These are phyloP conservation scores for Manis pentadactyla DNA, from an alignment of 2,797 vertebrate genomes.

Conservation along the genomic window DNA sequence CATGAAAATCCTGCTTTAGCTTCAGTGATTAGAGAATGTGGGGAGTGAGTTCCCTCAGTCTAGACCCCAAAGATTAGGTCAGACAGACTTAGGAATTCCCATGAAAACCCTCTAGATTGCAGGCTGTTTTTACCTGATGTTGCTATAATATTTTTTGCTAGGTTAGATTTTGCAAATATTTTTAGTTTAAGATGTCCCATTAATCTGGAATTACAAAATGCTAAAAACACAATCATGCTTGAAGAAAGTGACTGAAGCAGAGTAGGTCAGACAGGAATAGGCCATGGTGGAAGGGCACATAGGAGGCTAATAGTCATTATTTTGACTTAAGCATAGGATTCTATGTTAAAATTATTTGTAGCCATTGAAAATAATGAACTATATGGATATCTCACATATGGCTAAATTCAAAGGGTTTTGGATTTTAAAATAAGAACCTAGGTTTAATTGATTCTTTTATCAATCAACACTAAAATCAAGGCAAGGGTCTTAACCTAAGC, in stretches of 20 bases:
- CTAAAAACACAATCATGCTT: not conserved
- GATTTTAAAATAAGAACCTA: constrained; percentile 53
- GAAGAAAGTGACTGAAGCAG: not conserved
- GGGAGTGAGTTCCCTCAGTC: constrained; percentile 61
- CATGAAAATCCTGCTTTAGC: constrained; percentile 71
- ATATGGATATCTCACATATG: not conserved
- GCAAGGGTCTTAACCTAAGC: not conserved
- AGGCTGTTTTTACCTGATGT: not conserved
- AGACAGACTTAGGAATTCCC: constrained; percentile 11
- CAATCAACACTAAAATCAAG: constrained; percentile 13
- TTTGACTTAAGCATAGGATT: constrained; percentile 28
- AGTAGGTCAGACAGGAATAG: not conserved
- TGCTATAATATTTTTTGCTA: constrained; percentile 23
- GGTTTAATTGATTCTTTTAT: not conserved
- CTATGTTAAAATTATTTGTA: constrained; percentile 17
- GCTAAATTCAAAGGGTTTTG: not conserved
- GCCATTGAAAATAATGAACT: not conserved
- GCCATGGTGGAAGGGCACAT: not conserved
- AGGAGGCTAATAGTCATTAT: not conserved
- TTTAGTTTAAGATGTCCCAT: constrained; percentile 32
- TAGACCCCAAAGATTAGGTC: not conserved
- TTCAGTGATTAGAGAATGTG: constrained; percentile 76
- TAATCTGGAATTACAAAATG: not conserved
- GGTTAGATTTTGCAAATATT: constrained; percentile 48
- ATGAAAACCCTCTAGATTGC: not conserved